A percentile compares a stretch with the other conserved stretches of the same genome.
These are phyloP conservation scores for Yponomeuta sedellus DNA, from an alignment of 2,888 invertebrate genomes.

Conservation along the genomic window DNA sequence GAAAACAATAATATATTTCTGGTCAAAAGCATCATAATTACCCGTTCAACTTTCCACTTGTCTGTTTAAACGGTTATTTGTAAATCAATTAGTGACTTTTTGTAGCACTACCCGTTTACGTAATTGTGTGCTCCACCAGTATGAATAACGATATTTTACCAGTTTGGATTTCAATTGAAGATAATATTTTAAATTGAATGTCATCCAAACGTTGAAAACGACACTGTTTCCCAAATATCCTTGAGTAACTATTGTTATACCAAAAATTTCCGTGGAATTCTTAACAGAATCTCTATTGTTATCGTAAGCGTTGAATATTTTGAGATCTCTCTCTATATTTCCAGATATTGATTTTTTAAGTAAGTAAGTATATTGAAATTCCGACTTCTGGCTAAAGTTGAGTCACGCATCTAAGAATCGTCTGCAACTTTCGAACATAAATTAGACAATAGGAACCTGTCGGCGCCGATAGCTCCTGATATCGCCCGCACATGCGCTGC, in stretches of 20 bases:
- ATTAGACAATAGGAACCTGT: slow-evolving; percentile 15
- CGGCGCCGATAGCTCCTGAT: slow-evolving; percentile 2
- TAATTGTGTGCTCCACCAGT: not conserved
- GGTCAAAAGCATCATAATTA: slow-evolving; percentile 1
- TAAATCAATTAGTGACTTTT: not conserved
- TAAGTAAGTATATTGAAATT: too few species aligned
- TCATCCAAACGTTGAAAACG: not conserved
- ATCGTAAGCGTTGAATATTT: too few species aligned
- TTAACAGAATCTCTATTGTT: too few species aligned
- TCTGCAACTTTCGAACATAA: slow-evolving; percentile 20
- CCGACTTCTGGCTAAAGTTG: not conserved
- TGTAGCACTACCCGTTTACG: not conserved
- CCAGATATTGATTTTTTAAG: too few species aligned
- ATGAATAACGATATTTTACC: not conserved
- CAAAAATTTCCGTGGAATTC: too few species aligned
- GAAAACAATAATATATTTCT: not conserved
- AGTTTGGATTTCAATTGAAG: not conserved
- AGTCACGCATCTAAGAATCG: not conserved
- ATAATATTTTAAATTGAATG: not conserved
- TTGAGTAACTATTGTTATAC: not conserved
- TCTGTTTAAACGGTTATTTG: slow-evolving; percentile 16
- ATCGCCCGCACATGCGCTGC: slow-evolving; percentile 42
- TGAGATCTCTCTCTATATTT: too few species aligned
- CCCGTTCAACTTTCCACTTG: slow-evolving; percentile 25
- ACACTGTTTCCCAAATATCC: not conserved